These are phyloP conservation scores for Drosophila helvetica DNA, from an alignment of 2,888 invertebrate genomes.

Conservation along the genomic window DNA sequence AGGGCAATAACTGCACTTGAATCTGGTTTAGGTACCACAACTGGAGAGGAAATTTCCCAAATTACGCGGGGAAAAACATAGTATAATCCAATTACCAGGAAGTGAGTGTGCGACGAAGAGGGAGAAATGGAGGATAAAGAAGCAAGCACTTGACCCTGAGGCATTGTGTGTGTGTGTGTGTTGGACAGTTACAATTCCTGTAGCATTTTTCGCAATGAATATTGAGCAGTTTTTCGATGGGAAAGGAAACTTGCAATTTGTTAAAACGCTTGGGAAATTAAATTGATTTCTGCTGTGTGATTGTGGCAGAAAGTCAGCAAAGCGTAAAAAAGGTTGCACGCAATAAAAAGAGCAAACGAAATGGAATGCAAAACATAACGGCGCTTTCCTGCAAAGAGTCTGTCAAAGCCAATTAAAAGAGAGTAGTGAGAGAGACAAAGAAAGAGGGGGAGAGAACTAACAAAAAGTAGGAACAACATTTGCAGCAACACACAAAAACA, in stretches of 20 bases:
- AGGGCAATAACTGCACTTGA: constrained; percentile 43
- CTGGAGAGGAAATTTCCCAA: constrained; percentile 13
- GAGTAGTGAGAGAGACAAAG: constrained; percentile 10
- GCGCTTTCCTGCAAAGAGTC: constrained; percentile 45
- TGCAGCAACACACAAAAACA: constrained; percentile 19
- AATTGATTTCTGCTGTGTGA: constrained; percentile 54
- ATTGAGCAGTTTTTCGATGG: constrained; percentile 44
- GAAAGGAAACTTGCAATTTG: constrained; percentile 69
- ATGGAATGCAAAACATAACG: constrained; percentile 42
- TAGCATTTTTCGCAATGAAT: constrained; percentile 46
- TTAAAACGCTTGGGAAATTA: constrained; percentile 55
- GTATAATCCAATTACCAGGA: constrained; percentile 54
- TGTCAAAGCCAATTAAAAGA: constrained; percentile 29
- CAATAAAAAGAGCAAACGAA: constrained; percentile 36
- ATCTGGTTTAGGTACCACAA: constrained; percentile 23
- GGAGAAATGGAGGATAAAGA: neutral
- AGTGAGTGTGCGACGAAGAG: constrained; percentile 32
- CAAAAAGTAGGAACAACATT: constrained; percentile 4
- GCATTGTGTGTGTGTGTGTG: constrained; percentile 5
- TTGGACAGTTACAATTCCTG: neutral
- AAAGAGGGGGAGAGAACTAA: constrained; percentile 26
- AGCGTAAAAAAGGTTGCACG: constrained; percentile 36
- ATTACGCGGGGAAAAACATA: constrained; percentile 32
- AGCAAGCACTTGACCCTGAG: constrained; percentile 55
- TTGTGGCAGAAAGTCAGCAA: constrained; percentile 34